Conservation (phyloP, 2,797 vertebrate genomes). For the Syndactyla subalaris region DNA sequence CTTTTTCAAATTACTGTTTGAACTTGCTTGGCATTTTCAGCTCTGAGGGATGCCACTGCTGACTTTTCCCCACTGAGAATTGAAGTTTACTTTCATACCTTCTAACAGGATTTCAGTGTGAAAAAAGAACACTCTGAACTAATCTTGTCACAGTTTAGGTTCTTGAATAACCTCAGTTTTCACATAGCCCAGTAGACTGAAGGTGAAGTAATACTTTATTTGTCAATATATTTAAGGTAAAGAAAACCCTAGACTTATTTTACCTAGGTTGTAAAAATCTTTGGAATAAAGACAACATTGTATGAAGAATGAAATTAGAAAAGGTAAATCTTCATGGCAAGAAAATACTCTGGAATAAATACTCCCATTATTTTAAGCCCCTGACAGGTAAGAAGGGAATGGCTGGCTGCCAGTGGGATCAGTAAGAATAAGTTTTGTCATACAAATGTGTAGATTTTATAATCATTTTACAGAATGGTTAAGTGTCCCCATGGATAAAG, state of each 20-base stretch:
- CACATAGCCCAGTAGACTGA: background rate
- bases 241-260: background rate
- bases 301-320: background rate
- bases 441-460: background rate
- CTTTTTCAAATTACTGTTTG: background rate
- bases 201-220: background rate
- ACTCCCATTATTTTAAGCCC: background rate
- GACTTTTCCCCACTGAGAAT: background rate
- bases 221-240: background rate
- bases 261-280: background rate
- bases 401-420: background rate
- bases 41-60: background rate
- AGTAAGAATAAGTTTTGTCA: background rate
- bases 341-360: background rate
- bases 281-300: background rate
- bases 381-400: background rate
- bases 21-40: background rate
- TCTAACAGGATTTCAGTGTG: background rate
- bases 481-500: background rate
- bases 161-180: background rate
- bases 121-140: background rate
- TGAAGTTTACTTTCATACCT: background rate
- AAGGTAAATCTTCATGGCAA: background rate
- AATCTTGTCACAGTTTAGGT: background rate
- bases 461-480: background rate